Conservation (phyloP, 2,797 vertebrate species). For the Rhabdomys pumilio region DNA sequence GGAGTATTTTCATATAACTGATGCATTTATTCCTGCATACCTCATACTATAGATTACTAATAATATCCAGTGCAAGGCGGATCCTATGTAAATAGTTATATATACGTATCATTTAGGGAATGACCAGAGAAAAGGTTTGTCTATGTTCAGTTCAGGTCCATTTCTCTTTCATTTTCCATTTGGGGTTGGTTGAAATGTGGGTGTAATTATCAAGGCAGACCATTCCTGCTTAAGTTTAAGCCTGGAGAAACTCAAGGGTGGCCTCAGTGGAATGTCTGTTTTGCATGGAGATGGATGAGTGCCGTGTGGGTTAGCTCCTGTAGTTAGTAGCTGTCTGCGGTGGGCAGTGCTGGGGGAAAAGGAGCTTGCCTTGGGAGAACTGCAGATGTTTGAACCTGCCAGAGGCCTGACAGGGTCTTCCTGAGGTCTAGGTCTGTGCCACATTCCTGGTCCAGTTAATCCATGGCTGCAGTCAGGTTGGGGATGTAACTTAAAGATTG, state of each 20-base stretch:
- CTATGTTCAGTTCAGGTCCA: too few relatives aligned
- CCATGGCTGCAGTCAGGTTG: not conserved
- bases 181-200: not conserved
- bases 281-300: not conserved
- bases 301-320: accelerated
- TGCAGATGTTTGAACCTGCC: constrained; percentile 14
- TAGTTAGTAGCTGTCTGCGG: not conserved
- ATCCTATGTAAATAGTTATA: not conserved
- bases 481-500: not conserved
- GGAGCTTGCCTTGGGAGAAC: not conserved
- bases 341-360: not conserved
- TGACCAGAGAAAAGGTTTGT: not conserved
- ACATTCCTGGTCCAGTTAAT: not conserved
- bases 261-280: not conserved
- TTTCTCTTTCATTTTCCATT: not conserved
- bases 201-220: not conserved
- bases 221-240: not conserved
- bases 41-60: not conserved
- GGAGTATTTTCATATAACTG: not conserved
- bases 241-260: not conserved
- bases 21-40: too few relatives aligned
- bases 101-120: not conserved
- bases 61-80: too few relatives aligned
- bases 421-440: not conserved
- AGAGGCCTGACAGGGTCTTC: not conserved